phyloP scores from a whole-genome alignment of 2,888 invertebrate species.

The Metalampra italica region DNA sequence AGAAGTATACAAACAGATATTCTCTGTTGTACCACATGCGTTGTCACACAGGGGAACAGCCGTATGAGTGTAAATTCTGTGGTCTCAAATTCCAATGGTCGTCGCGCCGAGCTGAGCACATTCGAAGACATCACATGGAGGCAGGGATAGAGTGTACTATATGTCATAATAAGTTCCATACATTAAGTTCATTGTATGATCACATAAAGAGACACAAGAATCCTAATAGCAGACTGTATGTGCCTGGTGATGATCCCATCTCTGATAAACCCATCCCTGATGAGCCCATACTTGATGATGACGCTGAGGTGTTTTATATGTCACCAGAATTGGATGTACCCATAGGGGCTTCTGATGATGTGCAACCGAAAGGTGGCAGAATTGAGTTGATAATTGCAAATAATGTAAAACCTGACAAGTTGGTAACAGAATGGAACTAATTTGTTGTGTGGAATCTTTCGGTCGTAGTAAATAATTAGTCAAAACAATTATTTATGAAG shows the following conservation, averaged over 20 bases:
- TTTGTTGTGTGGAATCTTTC: no score
- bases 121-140: constrained; percentile 7
- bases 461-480: no score
- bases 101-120: constrained; percentile 7
- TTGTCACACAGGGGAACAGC: constrained; percentile 5
- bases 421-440: no score
- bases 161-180: constrained; percentile 5
- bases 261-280: no score
- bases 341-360: background rate
- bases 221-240: constrained; percentile 8
- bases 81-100: constrained; percentile 7
- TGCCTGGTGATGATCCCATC: background rate
- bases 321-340: background rate
- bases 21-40: constrained; percentile 10
- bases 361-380: background rate
- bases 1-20: constrained; percentile 8
- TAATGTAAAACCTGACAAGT: no score
- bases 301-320: no score
- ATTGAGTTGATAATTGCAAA: no score
- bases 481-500: no score
- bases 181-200: constrained; percentile 7
- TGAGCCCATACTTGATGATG: no score
- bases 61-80: constrained; percentile 8
- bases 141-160: constrained; percentile 7
- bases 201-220: constrained; percentile 11